Evolutionary conservation across 2,888 invertebrate species (phyloP).

Genomic region (Spisula solida): DNA sequence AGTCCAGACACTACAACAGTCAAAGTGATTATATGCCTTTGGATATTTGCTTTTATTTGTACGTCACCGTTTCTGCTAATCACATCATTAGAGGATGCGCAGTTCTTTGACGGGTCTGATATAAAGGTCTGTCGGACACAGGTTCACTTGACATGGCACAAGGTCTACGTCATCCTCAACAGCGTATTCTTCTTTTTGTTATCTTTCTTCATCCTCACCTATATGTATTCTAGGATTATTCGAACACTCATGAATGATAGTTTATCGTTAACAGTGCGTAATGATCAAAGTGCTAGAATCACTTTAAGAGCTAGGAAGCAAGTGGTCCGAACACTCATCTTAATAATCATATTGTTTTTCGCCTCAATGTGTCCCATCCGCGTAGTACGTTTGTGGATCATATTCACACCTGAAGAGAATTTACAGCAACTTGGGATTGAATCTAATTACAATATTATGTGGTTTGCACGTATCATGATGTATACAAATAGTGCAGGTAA

Average conservation of each 20-base stretch:
- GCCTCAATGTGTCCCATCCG: constrained; percentile 96
- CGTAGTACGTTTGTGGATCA: constrained; percentile 95
- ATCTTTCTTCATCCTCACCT: constrained; percentile 93
- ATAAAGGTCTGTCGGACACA: constrained; percentile 94
- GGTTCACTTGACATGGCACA: constrained; percentile 93
- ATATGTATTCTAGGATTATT: constrained; percentile 91
- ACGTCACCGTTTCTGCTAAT: constrained; percentile 93
- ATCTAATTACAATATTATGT: constrained; percentile 94
- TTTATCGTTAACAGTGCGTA: constrained; percentile 43
- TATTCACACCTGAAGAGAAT: constrained; percentile 92
- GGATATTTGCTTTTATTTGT: constrained; percentile 85
- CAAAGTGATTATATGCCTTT: constrained; percentile 82
- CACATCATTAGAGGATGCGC: constrained; percentile 92
- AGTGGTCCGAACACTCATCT: constrained; percentile 81
- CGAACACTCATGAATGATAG: constrained; percentile 62
- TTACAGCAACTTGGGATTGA: constrained; percentile 93
- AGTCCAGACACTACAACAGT: constrained; percentile 86
- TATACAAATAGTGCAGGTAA: constrained; percentile 97
- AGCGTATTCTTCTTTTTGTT: constrained; percentile 95
- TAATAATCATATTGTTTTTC: constrained; percentile 92
- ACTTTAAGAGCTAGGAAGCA: constrained; percentile 74
- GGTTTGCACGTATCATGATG: constrained; percentile 93
- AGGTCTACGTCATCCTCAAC: constrained; percentile 93
- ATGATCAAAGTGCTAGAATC: constrained; percentile 47
- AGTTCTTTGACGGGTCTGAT: constrained; percentile 92